Evolutionary conservation across 1,140 invertebrate genomes (phyloP).

Genomic region (Drosophila albomicans): DNA sequence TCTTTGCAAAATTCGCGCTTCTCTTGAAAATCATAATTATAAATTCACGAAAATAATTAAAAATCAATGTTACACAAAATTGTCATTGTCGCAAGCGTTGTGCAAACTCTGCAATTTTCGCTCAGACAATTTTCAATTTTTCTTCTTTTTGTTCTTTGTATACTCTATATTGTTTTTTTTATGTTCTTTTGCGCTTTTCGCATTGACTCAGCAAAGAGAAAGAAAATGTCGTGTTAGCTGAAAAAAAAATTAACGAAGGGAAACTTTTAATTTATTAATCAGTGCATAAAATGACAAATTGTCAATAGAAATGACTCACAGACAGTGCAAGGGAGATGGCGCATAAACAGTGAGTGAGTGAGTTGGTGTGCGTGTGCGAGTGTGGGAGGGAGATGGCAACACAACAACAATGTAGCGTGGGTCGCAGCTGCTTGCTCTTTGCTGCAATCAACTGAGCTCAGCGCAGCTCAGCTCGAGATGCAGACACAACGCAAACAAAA

Average conservation of each 20-base stretch:
- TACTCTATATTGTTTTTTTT: neutral
- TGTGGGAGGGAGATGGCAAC: neutral
- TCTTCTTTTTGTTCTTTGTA: neutral
- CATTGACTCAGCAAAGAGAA: constrained; percentile 54
- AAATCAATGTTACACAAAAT: constrained; percentile 77
- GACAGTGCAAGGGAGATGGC: neutral
- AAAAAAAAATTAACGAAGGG: constrained; percentile 21
- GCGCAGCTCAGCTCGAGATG: constrained; percentile 49
- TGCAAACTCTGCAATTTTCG: constrained; percentile 37
- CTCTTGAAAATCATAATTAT: constrained; percentile 3
- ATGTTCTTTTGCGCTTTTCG: constrained; percentile 26
- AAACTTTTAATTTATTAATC: constrained; percentile 75
- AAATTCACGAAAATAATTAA: constrained; percentile 52
- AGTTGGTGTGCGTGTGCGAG: neutral
- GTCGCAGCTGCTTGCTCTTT: constrained; percentile 27
- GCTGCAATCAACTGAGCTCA: constrained; percentile 65
- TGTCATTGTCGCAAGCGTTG: constrained; percentile 53
- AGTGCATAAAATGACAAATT: constrained; percentile 68
- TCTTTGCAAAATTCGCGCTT: neutral
- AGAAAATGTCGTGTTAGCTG: constrained; percentile 7
- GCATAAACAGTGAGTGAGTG: neutral
- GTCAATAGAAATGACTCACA: constrained; percentile 37
- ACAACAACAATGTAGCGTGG: constrained; percentile 20
- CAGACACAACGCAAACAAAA: constrained; percentile 73
- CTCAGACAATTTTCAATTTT: constrained; percentile 26